These are phyloP conservation scores for Cremastobaeus sp. DNA, from an alignment of 2,888 invertebrate species.

Conservation along the genomic window DNA sequence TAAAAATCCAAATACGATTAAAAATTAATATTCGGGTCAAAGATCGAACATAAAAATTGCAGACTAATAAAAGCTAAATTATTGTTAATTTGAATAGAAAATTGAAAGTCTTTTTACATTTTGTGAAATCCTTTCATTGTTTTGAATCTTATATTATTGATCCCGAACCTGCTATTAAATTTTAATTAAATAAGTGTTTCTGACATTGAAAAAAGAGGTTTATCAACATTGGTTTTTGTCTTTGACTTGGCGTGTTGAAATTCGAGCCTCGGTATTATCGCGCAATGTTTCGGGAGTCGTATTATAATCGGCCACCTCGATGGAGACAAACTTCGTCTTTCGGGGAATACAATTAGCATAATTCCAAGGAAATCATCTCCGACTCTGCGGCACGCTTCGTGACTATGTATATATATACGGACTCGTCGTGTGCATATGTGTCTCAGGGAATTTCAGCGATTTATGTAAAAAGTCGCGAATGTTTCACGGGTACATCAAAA, in stretches of 20 bases:
- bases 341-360: conserved; percentile 74
- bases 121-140: too few species aligned
- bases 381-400: conserved; percentile 60
- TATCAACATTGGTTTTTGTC: conserved; percentile 1
- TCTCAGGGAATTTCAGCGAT: conserved; percentile 60
- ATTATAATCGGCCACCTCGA: conserved; percentile 59
- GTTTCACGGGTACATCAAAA: conserved; percentile 68
- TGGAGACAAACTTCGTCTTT: conserved; percentile 65
- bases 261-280: conserved; percentile 33
- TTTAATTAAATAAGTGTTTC: too few species aligned
- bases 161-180: too few species aligned
- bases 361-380: conserved; percentile 75
- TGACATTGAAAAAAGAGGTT: too few species aligned
- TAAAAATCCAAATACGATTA: too few species aligned
- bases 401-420: conserved; percentile 10
- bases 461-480: conserved; percentile 69
- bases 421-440: conserved; percentile 15
- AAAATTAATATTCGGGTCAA: too few species aligned
- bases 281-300: conserved; percentile 55
- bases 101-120: too few species aligned
- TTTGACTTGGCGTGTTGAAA: conserved; percentile 23
- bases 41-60: too few species aligned
- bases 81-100: too few species aligned
- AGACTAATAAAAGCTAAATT: too few species aligned
- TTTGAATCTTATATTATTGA: too few species aligned